These are phyloP conservation scores for Trileptium ribeirensis DNA, from an alignment of 2,888 invertebrate genomes.

Conservation along the genomic window DNA sequence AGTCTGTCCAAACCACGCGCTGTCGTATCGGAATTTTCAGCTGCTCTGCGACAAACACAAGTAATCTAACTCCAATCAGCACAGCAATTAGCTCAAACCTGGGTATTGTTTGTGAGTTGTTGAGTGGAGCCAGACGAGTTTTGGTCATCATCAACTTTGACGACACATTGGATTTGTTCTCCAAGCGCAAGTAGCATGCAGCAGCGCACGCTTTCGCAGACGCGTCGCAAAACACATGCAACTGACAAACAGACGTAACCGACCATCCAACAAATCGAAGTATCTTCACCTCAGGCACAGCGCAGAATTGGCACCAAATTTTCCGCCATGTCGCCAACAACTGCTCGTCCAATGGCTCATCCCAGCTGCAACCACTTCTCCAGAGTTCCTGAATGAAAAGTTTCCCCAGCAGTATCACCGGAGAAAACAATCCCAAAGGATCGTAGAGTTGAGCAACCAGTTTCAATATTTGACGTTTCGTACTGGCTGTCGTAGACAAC, in stretches of 20 bases:
- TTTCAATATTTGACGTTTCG: constrained; percentile 31
- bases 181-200: constrained; percentile 29
- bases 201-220: constrained; percentile 36
- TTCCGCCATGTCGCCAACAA: neutral
- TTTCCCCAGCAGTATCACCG: constrained; percentile 32
- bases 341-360: constrained; percentile 32
- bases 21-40: constrained; percentile 29
- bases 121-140: constrained; percentile 37
- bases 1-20: constrained; percentile 33
- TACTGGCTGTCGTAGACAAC: constrained; percentile 25
- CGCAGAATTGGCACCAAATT: neutral
- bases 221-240: constrained; percentile 37
- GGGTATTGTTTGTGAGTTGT: constrained; percentile 35
- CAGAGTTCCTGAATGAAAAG: constrained; percentile 41
- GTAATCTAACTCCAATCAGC: constrained; percentile 20
- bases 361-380: constrained; percentile 36
- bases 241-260: neutral
- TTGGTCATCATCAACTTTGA: constrained; percentile 27
- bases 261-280: neutral
- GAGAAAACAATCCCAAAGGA: constrained; percentile 33
- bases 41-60: constrained; percentile 28
- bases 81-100: constrained; percentile 22
- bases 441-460: constrained; percentile 34
- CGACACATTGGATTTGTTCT: neutral
- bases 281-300: neutral